Conservation (phyloP, 2,888 invertebrate species). For the Fragum fragum region DNA sequence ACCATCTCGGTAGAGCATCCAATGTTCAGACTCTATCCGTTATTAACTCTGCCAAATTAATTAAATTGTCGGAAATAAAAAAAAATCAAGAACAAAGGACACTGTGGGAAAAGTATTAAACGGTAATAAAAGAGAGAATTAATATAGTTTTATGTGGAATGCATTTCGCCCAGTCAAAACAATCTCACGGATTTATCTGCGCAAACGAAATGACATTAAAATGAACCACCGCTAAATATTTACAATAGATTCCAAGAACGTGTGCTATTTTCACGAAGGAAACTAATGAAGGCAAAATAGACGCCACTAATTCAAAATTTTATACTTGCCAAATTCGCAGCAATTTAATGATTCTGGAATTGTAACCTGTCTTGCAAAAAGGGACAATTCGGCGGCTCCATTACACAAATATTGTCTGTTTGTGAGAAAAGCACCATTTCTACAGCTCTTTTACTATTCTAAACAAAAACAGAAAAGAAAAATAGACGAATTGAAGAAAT, state of each 20-base stretch:
- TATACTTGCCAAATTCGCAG: background rate
- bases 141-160: conserved; percentile 25
- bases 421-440: no score
- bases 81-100: background rate
- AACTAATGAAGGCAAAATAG: background rate
- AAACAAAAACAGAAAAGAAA: no score
- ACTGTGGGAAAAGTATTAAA: conserved; percentile 26
- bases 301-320: background rate
- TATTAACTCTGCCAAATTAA: background rate
- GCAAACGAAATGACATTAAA: conserved; percentile 13
- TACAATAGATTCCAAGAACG: conserved; percentile 1
- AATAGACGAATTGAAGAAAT: no score
- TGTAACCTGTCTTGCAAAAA: background rate
- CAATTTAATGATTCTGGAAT: background rate
- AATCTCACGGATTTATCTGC: conserved; percentile 26
- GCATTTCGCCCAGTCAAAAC: conserved; percentile 2
- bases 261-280: background rate
- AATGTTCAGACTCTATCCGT: background rate
- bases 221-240: background rate
- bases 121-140: conserved; percentile 9
- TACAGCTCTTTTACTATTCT: no score
- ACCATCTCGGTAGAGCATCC: no score
- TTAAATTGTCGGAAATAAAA: conserved; percentile 12
- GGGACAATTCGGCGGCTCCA: no score
- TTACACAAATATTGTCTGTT: no score